Evolutionary conservation across 2,888 invertebrate species (phyloP).

Genomic region (Syrphus vitripennis): DNA sequence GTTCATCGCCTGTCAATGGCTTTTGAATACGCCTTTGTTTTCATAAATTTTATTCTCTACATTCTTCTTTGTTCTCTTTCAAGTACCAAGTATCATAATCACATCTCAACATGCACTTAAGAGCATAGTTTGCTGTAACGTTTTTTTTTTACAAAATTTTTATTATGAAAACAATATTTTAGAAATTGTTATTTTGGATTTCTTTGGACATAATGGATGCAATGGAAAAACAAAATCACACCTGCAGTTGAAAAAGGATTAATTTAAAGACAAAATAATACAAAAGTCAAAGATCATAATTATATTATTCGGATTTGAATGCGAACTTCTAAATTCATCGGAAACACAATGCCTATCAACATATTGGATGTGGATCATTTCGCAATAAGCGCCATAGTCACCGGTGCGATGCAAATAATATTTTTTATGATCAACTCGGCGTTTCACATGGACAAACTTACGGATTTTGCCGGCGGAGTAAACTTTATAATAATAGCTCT

Average conservation of each 20-base stretch:
- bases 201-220: constrained; percentile 17
- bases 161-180: not conserved
- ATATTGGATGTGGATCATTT: constrained; percentile 92
- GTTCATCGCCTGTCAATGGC: constrained; percentile 42
- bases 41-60: constrained; percentile 33
- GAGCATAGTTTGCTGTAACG: not conserved
- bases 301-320: constrained; percentile 25
- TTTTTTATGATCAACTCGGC: constrained; percentile 94
- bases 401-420: constrained; percentile 91
- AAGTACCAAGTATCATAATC: constrained; percentile 32
- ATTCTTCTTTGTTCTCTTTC: constrained; percentile 2
- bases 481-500: constrained; percentile 95
- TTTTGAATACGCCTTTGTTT: constrained; percentile 46
- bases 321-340: constrained; percentile 32
- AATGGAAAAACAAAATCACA: not conserved
- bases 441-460: constrained; percentile 94
- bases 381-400: constrained; percentile 92
- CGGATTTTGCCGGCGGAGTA: constrained; percentile 96
- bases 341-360: constrained; percentile 78
- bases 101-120: constrained; percentile 3
- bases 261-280: not conserved
- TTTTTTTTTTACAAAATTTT: constrained; percentile 23
- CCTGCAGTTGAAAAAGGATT: not conserved
- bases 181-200: constrained; percentile 15
- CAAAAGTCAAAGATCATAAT: not conserved